A percentile compares a stretch with the other conserved stretches of the same genome.
Conservation (phyloP, 2,113 vertebrate genomes). For the Rhabdomys dilectus region DNA sequence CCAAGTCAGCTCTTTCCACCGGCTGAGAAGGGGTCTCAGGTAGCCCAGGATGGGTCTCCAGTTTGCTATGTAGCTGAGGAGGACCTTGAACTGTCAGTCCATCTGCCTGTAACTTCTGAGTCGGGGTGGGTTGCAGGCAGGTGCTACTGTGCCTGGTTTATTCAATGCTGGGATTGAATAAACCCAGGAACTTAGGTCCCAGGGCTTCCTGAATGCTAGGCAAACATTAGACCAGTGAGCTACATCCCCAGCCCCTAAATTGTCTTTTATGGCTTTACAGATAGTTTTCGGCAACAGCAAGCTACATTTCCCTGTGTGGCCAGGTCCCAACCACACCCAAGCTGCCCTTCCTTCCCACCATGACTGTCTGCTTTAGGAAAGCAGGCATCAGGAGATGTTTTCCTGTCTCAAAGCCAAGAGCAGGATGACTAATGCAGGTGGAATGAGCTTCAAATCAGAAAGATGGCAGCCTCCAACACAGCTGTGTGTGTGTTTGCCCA, state of each 20-base stretch:
- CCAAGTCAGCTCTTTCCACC: too few relatives aligned
- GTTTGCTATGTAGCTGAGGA: neutral
- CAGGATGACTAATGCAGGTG: neutral
- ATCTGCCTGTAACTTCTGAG: neutral
- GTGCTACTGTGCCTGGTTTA: neutral
- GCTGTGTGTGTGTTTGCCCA: too few relatives aligned
- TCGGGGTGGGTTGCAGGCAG: too few relatives aligned
- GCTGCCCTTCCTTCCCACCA: fast-evolving
- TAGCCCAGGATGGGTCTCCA: neutral
- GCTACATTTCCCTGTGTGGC: neutral
- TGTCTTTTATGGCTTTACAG: neutral
- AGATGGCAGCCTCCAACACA: neutral
- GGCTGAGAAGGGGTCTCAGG: neutral
- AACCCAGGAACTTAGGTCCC: too few relatives aligned
- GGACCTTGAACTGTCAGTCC: neutral
- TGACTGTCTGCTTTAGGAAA: neutral
- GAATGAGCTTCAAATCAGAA: neutral
- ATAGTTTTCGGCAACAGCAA: neutral
- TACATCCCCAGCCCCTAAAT: too few relatives aligned
- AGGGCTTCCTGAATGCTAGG: neutral
- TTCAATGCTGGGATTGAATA: neutral
- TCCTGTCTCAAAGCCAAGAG: neutral
- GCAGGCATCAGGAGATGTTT: neutral
- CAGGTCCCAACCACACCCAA: neutral
- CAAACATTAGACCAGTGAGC: neutral